Conservation (phyloP, 2,888 invertebrate genomes). For the Eristalis pertinax region DNA sequence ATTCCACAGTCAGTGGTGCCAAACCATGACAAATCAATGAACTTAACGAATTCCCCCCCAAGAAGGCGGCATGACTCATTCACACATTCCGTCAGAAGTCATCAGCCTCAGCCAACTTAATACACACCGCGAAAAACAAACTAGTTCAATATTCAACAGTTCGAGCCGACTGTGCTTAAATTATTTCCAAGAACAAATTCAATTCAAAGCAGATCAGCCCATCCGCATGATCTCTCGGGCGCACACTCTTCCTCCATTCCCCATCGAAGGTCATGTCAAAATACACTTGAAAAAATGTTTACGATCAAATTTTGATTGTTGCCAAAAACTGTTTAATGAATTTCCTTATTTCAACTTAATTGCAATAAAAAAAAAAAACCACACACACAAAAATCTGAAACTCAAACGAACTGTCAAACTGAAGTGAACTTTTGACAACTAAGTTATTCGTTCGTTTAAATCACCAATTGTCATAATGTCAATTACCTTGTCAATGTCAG, state of each 20-base stretch:
- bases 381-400: neutral
- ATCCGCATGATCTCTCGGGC: neutral
- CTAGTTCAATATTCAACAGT: neutral
- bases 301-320: neutral
- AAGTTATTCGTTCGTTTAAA: neutral
- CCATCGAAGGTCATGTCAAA: neutral
- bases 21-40: no score
- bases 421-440: neutral
- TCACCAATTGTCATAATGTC: conserved; percentile 14
- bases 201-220: neutral
- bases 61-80: neutral
- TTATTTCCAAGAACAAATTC: neutral
- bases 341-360: neutral
- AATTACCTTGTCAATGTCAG: conserved; percentile 8
- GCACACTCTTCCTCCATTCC: neutral
- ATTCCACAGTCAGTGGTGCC: no score
- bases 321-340: neutral
- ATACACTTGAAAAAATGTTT: neutral
- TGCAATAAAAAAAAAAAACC: neutral
- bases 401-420: neutral
- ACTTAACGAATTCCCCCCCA: no score
- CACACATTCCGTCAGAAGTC: neutral
- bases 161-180: neutral
- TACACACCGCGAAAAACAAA: neutral
- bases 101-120: neutral